Base-by-base conservation (phyloP, 92 coral and sea anemone genomes). In the Hydrozoanthus gracilis region DNA sequence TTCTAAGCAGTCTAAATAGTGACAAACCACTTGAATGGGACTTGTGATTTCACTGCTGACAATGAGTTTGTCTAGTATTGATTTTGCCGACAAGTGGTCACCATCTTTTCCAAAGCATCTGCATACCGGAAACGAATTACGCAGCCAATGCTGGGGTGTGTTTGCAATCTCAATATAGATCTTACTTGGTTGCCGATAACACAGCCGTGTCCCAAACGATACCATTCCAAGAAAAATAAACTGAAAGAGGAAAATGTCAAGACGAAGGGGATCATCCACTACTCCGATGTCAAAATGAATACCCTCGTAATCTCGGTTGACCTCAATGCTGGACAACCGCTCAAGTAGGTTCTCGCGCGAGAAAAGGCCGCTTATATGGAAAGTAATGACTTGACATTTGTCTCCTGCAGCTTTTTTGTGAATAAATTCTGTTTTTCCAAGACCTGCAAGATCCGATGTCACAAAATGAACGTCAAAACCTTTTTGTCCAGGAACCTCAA, bases 1-100 rank as follows among this genome's bases (percentile, higher is more conserved):
- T 8, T 96, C 98, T 45, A 64, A 89, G 5, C 92, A 93, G 13
- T 92, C 75, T 8, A 96, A 91, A 58, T 96, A 96, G 44, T 96
- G 99, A 62, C 98, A 96, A 83, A 96, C 99, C 56, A 96, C 94
- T 90, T 96, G 99, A 7, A 96, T 58, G 3, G 96, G 90, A 80
- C 99, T 96, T 11, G 98, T 87, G 46, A 92, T 48, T 82, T 93
- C 99, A 12, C 74, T 76, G 64, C 39, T 27, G 39, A 27, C 39
- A 27, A 27, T 27, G 39, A 27, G 39, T 27, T 27, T 27, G 39
- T 27, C 39, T 27, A 2, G 39, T 27, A 27, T 27, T 27, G 39
- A 27, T 27, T 0, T 27, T 27, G 39, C 39, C 39, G 39, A 27
- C 39, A 27, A 27, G 96, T 93, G 16, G 89, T 93, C 18, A 93